A percentile compares a stretch with the other conserved stretches of the same genome.
Evolutionary conservation across 2,888 invertebrate species (phyloP).

Genomic region (Meiosimyza decipiens): DNA sequence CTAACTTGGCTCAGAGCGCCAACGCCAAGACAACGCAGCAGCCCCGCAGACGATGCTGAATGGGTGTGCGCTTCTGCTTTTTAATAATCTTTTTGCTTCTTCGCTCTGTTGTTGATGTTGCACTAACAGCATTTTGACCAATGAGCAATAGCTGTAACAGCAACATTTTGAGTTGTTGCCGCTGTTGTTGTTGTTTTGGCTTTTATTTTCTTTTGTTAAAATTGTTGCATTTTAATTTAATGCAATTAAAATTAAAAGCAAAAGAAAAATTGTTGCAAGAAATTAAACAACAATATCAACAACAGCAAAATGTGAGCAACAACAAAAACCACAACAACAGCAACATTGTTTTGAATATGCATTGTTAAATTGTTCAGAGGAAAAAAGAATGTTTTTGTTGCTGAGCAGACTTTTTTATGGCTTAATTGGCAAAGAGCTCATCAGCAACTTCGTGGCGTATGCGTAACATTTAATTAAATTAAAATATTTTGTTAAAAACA

Average conservation of each 20-base stretch:
- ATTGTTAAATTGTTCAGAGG: too few species aligned
- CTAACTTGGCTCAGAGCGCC: slow-evolving; percentile 29
- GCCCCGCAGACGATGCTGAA: background rate
- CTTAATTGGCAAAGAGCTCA: background rate
- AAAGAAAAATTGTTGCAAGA: background rate
- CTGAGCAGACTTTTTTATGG: too few species aligned
- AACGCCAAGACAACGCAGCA: too few species aligned
- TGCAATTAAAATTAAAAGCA: slow-evolving; percentile 13
- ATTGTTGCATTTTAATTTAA: slow-evolving; percentile 24
- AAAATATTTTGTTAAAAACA: background rate
- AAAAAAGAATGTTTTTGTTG: too few species aligned
- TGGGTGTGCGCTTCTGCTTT: slow-evolving; percentile 36
- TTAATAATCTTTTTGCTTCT: slow-evolving; percentile 27
- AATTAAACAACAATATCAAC: background rate
- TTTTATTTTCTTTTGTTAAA: slow-evolving; percentile 2
- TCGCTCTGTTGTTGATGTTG: background rate
- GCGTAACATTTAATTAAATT: slow-evolving; percentile 4
- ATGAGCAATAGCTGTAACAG: slow-evolving; percentile 9
- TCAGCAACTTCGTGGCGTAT: background rate
- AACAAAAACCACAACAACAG: background rate
- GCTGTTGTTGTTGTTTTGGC: background rate
- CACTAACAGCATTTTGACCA: slow-evolving; percentile 16
- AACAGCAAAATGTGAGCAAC: background rate
- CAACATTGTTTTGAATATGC: slow-evolving; percentile 4
- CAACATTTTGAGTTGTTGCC: background rate